phyloP scores from a whole-genome alignment of 1,140 invertebrate genomes.

The Drosophila triauraria region DNA sequence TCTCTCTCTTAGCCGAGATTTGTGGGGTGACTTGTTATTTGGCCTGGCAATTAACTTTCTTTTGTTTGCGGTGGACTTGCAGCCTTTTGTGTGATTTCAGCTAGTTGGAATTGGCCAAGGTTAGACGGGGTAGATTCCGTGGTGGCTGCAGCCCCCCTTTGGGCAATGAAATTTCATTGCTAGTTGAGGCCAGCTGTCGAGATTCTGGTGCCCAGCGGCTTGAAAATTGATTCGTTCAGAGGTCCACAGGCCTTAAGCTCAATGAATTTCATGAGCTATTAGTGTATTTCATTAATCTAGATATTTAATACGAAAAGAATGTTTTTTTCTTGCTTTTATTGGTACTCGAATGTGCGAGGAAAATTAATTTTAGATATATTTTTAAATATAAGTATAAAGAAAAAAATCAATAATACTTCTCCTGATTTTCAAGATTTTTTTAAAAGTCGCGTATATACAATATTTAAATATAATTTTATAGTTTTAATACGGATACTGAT shows the following conservation, averaged over 20 bases:
- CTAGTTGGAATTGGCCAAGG: conserved; percentile 28
- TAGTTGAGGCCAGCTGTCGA: conserved; percentile 63
- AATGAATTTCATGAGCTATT: background rate
- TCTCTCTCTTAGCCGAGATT: conserved; percentile 15
- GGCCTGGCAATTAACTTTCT: conserved; percentile 69
- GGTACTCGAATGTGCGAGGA: background rate
- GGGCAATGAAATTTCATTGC: conserved; percentile 64
- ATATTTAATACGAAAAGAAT: background rate
- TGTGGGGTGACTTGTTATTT: conserved; percentile 53
- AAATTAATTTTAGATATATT: no score
- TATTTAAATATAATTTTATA: no score
- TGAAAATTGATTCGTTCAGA: conserved; percentile 15
- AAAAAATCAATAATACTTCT: no score
- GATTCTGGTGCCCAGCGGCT: conserved; percentile 37
- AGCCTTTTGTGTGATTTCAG: conserved; percentile 40
- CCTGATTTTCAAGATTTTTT: no score
- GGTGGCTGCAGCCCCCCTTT: conserved; percentile 1
- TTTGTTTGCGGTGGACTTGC: conserved; percentile 68
- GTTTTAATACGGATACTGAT: no score
- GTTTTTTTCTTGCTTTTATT: background rate
- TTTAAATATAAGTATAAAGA: no score
- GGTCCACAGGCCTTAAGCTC: background rate
- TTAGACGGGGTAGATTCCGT: background rate
- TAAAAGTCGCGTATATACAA: no score
- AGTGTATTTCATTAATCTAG: background rate